phyloP scores from a whole-genome alignment of 2,797 vertebrate species.

The Astyanax mexicanus region DNA sequence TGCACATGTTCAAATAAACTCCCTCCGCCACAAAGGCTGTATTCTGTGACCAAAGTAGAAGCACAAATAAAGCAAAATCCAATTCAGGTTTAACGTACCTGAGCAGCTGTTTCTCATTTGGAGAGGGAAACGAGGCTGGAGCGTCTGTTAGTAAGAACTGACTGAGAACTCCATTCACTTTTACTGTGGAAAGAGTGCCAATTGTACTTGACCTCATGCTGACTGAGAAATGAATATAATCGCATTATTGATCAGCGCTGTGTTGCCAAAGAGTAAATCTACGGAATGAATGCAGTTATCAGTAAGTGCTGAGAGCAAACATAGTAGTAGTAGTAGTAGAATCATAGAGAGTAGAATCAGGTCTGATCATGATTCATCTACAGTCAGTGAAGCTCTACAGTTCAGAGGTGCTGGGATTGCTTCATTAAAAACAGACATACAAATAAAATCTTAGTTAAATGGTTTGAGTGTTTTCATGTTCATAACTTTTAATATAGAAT shows the following conservation, averaged over 20 bases:
- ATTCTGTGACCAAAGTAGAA: slow-evolving; percentile 5
- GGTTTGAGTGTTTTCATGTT: no score
- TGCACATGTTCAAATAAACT: slow-evolving; percentile 36
- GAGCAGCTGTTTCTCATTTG: slow-evolving; percentile 52
- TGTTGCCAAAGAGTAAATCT: slow-evolving; percentile 25
- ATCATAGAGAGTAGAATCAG: slow-evolving; percentile 27
- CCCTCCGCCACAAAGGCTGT: neutral
- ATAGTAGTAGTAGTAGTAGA: slow-evolving; percentile 1
- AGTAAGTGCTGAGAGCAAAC: slow-evolving; percentile 11
- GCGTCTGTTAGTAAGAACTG: neutral
- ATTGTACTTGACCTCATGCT: slow-evolving; percentile 33
- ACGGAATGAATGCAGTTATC: slow-evolving; percentile 31
- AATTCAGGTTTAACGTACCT: slow-evolving; percentile 32
- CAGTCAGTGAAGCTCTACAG: neutral
- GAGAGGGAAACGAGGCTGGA: slow-evolving; percentile 23
- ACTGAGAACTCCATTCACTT: neutral
- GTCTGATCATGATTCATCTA: slow-evolving; percentile 24
- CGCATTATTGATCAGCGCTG: slow-evolving; percentile 62
- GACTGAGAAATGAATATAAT: slow-evolving; percentile 53
- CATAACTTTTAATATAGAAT: no score
- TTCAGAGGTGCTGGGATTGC: no score
- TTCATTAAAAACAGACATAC: neutral
- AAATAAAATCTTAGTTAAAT: no score
- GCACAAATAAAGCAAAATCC: slow-evolving; percentile 39
- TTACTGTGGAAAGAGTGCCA: slow-evolving; percentile 46